These are phyloP conservation scores for Baronia brevicornis DNA, from an alignment of 2,888 invertebrate genomes.

Conservation along the genomic window DNA sequence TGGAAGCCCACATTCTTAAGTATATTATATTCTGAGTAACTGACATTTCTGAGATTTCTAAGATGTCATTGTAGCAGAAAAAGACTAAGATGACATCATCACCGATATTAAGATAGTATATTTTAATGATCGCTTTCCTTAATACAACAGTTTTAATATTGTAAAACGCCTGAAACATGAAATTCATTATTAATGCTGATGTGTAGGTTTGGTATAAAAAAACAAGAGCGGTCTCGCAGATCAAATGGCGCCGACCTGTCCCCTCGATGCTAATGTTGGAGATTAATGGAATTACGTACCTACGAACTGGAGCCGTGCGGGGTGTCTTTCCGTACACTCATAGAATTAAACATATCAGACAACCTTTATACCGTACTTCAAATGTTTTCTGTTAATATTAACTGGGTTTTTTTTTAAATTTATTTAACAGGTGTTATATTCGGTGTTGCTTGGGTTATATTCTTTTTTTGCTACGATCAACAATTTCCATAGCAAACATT, in stretches of 20 bases:
- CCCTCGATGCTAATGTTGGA: slow-evolving; percentile 54
- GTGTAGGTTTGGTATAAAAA: slow-evolving; percentile 42
- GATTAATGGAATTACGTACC: slow-evolving; percentile 60
- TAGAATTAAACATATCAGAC: slow-evolving; percentile 41
- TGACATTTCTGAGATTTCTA: no score
- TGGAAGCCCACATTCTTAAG: no score
- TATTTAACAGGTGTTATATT: neutral
- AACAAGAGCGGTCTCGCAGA: slow-evolving; percentile 37
- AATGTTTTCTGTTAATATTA: slow-evolving; percentile 16
- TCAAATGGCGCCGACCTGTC: slow-evolving; percentile 54
- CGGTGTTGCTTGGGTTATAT: neutral
- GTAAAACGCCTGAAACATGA: slow-evolving; percentile 15
- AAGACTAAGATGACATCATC: no score
- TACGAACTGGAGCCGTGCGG: slow-evolving; percentile 23
- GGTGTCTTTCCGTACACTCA: slow-evolving; percentile 31
- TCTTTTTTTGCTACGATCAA: no score
- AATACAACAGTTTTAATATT: slow-evolving; percentile 16
- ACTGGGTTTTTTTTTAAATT: slow-evolving; percentile 2
- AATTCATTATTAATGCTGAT: slow-evolving; percentile 49
- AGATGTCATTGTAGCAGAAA: no score
- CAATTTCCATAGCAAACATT: no score
- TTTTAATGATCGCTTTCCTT: slow-evolving; percentile 7
- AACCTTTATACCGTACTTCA: no score
- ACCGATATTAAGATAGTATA: no score
- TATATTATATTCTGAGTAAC: no score